Percentiles rank a stretch among this genome's conserved stretches.
These are phyloP conservation scores for Clistopyga incitator DNA, from an alignment of 2,888 invertebrate species.

Conservation along the genomic window DNA sequence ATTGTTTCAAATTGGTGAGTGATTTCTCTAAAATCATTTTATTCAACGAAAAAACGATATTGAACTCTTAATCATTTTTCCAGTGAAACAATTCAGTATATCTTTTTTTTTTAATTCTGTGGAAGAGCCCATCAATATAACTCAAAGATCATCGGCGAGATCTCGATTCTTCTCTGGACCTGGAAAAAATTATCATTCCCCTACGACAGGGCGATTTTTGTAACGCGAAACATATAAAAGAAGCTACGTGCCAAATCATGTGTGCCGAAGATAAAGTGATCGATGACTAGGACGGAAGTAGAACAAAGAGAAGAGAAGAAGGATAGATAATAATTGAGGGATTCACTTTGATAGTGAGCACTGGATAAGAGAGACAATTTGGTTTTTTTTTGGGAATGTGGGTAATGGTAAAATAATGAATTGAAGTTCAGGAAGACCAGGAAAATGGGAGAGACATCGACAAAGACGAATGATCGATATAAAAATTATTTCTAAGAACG, in stretches of 20 bases:
- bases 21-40: constrained; percentile 1
- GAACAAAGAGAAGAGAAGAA: not conserved
- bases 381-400: constrained; percentile 50
- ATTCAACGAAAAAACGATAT: constrained; percentile 1
- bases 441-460: constrained; percentile 26
- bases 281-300: constrained; percentile 22
- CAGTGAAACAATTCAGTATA: constrained; percentile 5
- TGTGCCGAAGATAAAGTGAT: constrained; percentile 59
- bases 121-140: constrained; percentile 13
- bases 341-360: not conserved
- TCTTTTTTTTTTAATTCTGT: constrained; percentile 17
- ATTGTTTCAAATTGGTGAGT: not conserved
- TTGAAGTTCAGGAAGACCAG: constrained; percentile 32
- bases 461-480: constrained; percentile 63
- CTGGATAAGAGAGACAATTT: constrained; percentile 19
- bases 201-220: constrained; percentile 20
- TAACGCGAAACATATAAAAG: constrained; percentile 56
- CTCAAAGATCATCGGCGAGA: constrained; percentile 24
- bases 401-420: constrained; percentile 40
- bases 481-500: constrained; percentile 75
- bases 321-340: not conserved
- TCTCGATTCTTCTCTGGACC: constrained; percentile 35
- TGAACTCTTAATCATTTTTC: not conserved
- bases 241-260: constrained; percentile 67
- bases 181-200: constrained; percentile 48